phyloP scores from a whole-genome alignment of 2,888 invertebrate genomes.

The Coecobrya sp. region DNA sequence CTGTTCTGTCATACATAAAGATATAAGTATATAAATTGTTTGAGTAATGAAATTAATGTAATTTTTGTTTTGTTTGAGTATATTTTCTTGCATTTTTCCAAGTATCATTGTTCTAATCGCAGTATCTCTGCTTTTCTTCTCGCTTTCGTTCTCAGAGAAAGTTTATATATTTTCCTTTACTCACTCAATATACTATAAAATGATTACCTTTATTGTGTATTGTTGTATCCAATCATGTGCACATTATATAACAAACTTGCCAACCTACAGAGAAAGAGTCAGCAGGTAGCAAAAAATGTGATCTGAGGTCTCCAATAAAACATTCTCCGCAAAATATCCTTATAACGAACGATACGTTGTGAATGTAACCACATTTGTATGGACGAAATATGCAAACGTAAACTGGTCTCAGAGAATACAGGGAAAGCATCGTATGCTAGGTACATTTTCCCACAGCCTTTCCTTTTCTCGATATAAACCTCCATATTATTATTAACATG shows the following conservation, averaged over 20 bases:
- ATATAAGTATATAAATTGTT: neutral
- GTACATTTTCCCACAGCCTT: neutral
- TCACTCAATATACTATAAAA: neutral
- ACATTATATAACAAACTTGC: no score
- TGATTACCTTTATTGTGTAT: neutral
- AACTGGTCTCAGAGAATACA: neutral
- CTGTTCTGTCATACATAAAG: neutral
- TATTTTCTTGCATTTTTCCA: conserved; percentile 46
- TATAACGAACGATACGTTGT: neutral
- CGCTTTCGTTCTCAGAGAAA: conserved; percentile 15
- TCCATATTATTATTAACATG: neutral
- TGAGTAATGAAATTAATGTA: neutral
- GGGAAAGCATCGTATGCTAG: neutral
- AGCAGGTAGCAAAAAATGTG: conserved; percentile 51
- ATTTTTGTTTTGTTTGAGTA: neutral
- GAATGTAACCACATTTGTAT: neutral
- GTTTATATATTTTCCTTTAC: neutral
- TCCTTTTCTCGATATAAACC: conserved; percentile 14
- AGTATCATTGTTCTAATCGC: neutral
- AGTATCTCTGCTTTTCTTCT: neutral
- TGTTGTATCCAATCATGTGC: neutral
- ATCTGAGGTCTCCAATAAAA: conserved; percentile 28
- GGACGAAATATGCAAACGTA: neutral
- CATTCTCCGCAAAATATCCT: neutral
- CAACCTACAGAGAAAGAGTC: conserved; percentile 2